Evolutionary conservation across 2,888 invertebrate species (phyloP), one percentile per base, ranked within the genome.

Genomic region (Psylliodes chrysocephalus): DNA sequence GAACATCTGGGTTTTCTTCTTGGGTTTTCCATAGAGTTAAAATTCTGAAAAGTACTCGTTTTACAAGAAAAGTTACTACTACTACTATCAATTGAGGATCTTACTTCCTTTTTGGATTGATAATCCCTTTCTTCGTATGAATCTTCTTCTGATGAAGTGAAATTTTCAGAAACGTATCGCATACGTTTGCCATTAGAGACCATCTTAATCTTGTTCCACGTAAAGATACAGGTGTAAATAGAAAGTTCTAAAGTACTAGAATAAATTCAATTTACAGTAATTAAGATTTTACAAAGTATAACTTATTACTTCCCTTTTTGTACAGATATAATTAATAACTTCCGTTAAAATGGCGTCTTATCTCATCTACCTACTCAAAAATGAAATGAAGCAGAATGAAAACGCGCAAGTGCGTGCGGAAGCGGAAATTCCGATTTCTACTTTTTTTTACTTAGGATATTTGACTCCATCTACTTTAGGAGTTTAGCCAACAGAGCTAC

Each of bases 1-100:
- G 82, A 80, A 66, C 84, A 84, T 71, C 78, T 80, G 2, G 82
- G 82, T 28, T 80, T 78, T 40, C 82, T 64, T 15, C 67, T 71
- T 0, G 71, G 66, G 35, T 64, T 72, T 0, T 49, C 40, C 6
- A 8, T 19, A 4, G 10, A n/a, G 4, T 47, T 44, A 12, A 46
- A 3, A 38, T 42, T 51, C 65, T 65, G 65, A 59, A 65, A 65
- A 65, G 61, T 44, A 56, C 52, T 33, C 10, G 30, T 17, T n/a
- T 42, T 25, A 25, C 25, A 33, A 53, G 19, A 54, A 54, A 14
- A 52, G 28, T 56, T 52, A 33, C 25, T 49, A 46, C 15, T 14
- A 25, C 22, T 40, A 17, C 4, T 7, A 7, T 5, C 22, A 10
- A 28, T 15, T 15, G 38, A 63, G 40, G 30, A 14, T 61, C 61